These are phyloP conservation scores for Acanthisitta chloris DNA, from an alignment of 2,113 vertebrate genomes.

Conservation along the genomic window DNA sequence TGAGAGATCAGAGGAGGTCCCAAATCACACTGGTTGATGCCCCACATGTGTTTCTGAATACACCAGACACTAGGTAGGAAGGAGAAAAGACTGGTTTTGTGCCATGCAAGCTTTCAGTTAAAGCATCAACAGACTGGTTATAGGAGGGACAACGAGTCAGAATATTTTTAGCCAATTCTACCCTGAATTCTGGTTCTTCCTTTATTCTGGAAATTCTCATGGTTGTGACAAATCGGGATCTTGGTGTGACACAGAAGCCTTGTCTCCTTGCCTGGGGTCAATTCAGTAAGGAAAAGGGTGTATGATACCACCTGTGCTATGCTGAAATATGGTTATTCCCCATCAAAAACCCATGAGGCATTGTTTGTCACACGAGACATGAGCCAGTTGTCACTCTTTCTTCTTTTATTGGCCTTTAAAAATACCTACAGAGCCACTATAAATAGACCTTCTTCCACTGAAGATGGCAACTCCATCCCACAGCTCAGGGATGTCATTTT, in stretches of 20 bases:
- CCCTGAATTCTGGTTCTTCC: not conserved
- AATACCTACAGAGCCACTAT: constrained; percentile 40
- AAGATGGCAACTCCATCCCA: constrained; percentile 27
- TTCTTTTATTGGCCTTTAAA: constrained; percentile 20
- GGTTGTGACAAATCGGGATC: not conserved
- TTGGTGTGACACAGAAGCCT: not conserved
- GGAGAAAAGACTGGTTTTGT: not conserved
- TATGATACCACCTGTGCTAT: not conserved
- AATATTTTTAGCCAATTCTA: not conserved
- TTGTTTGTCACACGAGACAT: constrained; percentile 38
- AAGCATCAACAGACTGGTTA: not conserved
- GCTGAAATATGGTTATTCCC: not conserved
- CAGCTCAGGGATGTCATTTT: constrained; percentile 36
- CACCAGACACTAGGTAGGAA: not conserved
- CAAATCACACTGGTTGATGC: not conserved
- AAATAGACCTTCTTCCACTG: constrained; percentile 48
- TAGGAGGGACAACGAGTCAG: not conserved
- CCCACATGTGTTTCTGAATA: not conserved
- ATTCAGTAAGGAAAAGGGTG: not conserved
- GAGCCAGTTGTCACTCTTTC: constrained; percentile 9
- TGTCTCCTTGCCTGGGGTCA: not conserved
- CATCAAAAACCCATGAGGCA: not conserved
- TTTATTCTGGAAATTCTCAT: not conserved
- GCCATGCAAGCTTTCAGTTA: not conserved
- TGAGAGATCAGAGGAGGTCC: not conserved